Evolutionary conservation across 1,140 invertebrate species (phyloP), one percentile per base, ranked within the genome.

Genomic region (Drosophila asahinai): DNA sequence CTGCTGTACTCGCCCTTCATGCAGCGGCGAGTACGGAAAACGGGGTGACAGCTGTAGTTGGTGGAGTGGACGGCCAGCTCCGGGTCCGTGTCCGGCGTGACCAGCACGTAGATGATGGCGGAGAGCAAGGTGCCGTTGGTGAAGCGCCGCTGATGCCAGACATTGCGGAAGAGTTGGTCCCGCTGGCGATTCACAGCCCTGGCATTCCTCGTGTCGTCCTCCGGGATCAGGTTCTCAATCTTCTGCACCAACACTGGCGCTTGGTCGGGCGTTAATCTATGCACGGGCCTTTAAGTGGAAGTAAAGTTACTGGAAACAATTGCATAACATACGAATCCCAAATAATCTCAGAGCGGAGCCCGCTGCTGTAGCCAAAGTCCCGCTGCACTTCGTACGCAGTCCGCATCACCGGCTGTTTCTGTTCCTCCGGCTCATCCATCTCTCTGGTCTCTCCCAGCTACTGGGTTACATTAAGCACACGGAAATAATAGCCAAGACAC

Each of bases 51-150:
- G 43, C 75, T 83, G 45, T 62, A 92, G 5, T 49, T 62, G 11
- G 72, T 91, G n/a, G 87, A 77, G 2, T 78, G 54, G 17, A 90
- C 27, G 0, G 91, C 91, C 15, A 64, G 19, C 11, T 73, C 55
- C 1, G 72, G 30, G 49, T 90, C 72, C 11, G 8, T 38, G 9
- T 91, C 87, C 14, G 42, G 12, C 14, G 78, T 81, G 54, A 92
- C 91, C 54, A 92, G 79, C 70, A 92, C 82, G 63, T 91, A 92
- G 40, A 92, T 81, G 12, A 92, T 92, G 11, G 91, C 51, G 4
- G 91, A 91, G 3, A 92, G 77, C 3, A 92, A 52, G 2, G 68
- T 81, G 12, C 84, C 63, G 60, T 92, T 92, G 12, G 91, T 92
- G 27, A 77, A 90, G 14, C 78, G 77, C 22, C 91, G 59, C 40